Conservation (phyloP, 2,888 invertebrate species). For the Endotricha flammealis region DNA sequence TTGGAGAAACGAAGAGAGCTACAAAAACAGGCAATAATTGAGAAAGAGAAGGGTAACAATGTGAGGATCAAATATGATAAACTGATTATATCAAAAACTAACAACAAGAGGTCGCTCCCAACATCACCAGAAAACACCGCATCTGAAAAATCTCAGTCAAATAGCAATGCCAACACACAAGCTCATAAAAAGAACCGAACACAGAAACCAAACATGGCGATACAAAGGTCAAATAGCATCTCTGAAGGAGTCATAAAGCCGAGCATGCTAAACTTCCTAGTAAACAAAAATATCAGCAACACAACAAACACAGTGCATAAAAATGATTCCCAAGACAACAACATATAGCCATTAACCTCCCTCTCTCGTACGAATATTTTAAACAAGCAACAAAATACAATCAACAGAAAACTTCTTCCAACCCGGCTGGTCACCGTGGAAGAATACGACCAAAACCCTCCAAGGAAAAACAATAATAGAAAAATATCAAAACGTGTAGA, state of each 20-base stretch:
- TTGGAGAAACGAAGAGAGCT: slow-evolving; percentile 10
- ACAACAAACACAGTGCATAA: slow-evolving; percentile 2
- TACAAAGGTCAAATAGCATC: slow-evolving; percentile 14
- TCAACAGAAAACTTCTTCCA: slow-evolving; percentile 18
- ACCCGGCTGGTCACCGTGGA: slow-evolving; percentile 22
- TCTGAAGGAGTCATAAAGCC: slow-evolving; percentile 22
- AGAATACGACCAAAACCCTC: slow-evolving; percentile 24
- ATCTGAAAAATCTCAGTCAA: not conserved
- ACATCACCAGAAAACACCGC: not conserved
- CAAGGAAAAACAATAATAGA: slow-evolving; percentile 11
- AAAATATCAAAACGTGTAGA: slow-evolving; percentile 4
- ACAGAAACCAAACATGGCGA: not conserved
- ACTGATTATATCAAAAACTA: slow-evolving; percentile 5
- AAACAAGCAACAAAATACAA: slow-evolving; percentile 1
- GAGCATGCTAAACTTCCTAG: slow-evolving; percentile 18
- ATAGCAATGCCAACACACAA: slow-evolving; percentile 7
- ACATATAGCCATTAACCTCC: slow-evolving; percentile 15
- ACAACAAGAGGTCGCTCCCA: slow-evolving; percentile 2
- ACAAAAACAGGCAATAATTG: slow-evolving; percentile 5
- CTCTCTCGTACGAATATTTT: slow-evolving; percentile 2
- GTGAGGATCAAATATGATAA: slow-evolving; percentile 12
- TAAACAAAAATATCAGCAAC: slow-evolving; percentile 19
- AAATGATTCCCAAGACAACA: slow-evolving; percentile 5
- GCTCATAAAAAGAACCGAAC: slow-evolving; percentile 17
- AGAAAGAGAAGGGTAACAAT: slow-evolving; percentile 12